Base-by-base conservation (phyloP, 1,140 invertebrate genomes). In the Cyphomyrmex costatus region DNA sequence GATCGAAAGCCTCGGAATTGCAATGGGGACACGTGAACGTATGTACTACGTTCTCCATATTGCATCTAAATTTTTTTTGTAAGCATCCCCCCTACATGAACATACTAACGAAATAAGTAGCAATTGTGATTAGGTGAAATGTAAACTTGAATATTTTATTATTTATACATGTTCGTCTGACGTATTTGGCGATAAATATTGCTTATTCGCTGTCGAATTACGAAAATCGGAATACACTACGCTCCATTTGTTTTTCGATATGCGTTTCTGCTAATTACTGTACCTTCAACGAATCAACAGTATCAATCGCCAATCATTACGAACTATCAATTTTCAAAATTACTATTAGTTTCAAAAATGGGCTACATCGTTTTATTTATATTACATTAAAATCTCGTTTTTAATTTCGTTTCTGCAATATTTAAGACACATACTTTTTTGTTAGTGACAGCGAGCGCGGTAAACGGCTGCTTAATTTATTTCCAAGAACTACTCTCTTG, bases 351-450 rank as follows among this genome's bases (percentile, higher is more conserved):
- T 73, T 71, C 21, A 53, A 7, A 30, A 61, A 60, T 36, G 27
- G 27, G 2, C 27, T 53, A 68, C 27, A 16, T 70, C 6, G 6
- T 70, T 19, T 71, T 71, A 80, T 56, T 4, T 21, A 6, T 56
- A n/a, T 42, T 80, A 74, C 68, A 49, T 74, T 83, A 56, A 51
- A 60, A 82, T 60, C 78, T 80, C 30, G 8, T 8, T 70, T 82
- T 33, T 33, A 73, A 73, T 82, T 82, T 71, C 3, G 33, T 82
- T 60, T 61, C 1, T 33, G 68, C 19, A 7, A 33, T 74, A 74
- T 74, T 73, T 83, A 36, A 73, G 61, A 58, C 21, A 83, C 19
- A 24, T 33, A 70, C 27, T 70, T 33, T 56, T 46, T 42, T 76
- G 12, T 79, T 68, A 65, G 19, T 73, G 51, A 83, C 53, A 49